Evolutionary conservation across 2,888 invertebrate species (phyloP).

Genomic region (Agonopterix subpropinquella): DNA sequence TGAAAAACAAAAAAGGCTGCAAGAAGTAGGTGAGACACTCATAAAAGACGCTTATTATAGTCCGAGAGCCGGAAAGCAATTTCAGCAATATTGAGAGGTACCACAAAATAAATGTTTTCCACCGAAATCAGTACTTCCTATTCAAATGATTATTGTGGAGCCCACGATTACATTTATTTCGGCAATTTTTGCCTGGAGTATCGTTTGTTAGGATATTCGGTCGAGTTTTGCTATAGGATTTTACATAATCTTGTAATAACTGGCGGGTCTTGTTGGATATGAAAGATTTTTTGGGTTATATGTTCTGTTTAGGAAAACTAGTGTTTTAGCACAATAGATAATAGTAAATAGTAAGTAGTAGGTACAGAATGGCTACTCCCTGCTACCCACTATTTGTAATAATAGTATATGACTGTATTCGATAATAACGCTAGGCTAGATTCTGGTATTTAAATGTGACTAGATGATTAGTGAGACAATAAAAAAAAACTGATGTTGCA

Average conservation of each 20-base stretch:
- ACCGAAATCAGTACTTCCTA: constrained; percentile 65
- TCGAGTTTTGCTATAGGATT: constrained; percentile 16
- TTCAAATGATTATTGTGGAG: constrained; percentile 72
- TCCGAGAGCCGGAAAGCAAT: constrained; percentile 14
- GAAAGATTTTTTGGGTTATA: constrained; percentile 1
- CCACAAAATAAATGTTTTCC: constrained; percentile 23
- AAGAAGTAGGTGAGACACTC: constrained; percentile 24
- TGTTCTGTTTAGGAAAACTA: neutral
- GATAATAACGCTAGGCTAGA: too few relatives aligned
- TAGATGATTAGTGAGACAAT: too few relatives aligned
- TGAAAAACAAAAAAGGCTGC: neutral
- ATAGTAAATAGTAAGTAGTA: too few relatives aligned
- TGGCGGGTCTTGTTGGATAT: constrained; percentile 3
- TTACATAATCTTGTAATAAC: constrained; percentile 23
- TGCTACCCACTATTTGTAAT: too few relatives aligned
- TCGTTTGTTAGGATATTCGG: constrained; percentile 27
- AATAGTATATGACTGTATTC: too few relatives aligned
- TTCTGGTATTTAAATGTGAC: too few relatives aligned
- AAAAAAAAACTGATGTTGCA: too few relatives aligned
- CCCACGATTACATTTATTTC: constrained; percentile 65
- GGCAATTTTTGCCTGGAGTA: constrained; percentile 32
- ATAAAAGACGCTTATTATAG: constrained; percentile 27
- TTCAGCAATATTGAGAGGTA: constrained; percentile 17
- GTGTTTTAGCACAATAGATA: too few relatives aligned
- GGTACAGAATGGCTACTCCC: too few relatives aligned